These are phyloP conservation scores for Agelastica alni DNA, from an alignment of 2,888 invertebrate genomes.

Conservation along the genomic window DNA sequence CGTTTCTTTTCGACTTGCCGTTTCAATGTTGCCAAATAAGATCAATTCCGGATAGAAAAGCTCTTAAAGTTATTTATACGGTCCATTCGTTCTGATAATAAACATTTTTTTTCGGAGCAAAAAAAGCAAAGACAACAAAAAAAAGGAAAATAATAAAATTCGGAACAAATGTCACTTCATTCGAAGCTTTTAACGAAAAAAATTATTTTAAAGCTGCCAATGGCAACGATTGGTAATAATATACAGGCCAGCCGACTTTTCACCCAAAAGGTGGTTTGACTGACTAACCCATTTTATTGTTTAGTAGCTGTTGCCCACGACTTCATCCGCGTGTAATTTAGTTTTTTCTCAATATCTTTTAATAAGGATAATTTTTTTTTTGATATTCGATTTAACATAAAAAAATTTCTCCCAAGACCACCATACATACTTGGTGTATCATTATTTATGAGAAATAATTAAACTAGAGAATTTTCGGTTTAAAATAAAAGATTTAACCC, in stretches of 20 bases:
- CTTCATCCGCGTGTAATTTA: too few species aligned
- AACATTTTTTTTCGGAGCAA: conserved; percentile 16
- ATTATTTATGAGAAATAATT: too few species aligned
- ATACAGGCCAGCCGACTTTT: not conserved
- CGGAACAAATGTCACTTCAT: conserved; percentile 7
- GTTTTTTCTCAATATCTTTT: too few species aligned
- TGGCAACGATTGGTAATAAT: not conserved
- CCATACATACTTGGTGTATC: too few species aligned
- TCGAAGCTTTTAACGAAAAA: conserved; percentile 1
- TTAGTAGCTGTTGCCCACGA: too few species aligned
- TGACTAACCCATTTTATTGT: too few species aligned
- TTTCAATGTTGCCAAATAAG: conserved; percentile 24
- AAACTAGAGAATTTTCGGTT: too few species aligned
- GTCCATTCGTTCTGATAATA: conserved; percentile 23
- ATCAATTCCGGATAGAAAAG: conserved; percentile 25
- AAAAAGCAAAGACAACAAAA: conserved; percentile 9
- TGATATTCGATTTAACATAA: too few species aligned
- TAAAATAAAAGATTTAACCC: too few species aligned
- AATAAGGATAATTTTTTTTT: too few species aligned
- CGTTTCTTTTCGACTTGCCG: not conserved
- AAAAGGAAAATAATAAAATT: conserved; percentile 17
- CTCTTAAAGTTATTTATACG: conserved; percentile 26
- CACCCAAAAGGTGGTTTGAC: not conserved
- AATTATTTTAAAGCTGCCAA: not conserved
- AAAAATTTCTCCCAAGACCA: too few species aligned